Evolutionary conservation across 2,797 vertebrate genomes (phyloP).

Genomic region (Thamnophis elegans): DNA sequence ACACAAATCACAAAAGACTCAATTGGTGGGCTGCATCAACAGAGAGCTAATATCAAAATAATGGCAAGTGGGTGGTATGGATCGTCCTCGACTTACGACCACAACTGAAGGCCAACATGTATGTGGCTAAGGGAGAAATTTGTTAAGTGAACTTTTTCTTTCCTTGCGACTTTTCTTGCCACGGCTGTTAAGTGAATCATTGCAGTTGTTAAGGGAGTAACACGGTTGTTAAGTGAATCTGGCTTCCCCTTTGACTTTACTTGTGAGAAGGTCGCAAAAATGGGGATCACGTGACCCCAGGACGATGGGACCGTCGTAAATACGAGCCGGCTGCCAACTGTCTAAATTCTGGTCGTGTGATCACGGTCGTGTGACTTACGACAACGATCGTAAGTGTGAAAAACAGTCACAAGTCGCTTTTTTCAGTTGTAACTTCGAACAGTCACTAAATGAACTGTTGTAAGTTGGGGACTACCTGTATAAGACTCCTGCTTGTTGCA

Average conservation of each 20-base stretch:
- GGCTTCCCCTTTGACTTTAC: too few species aligned
- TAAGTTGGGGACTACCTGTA: too few species aligned
- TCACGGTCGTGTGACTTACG: too few species aligned
- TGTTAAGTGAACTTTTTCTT: too few species aligned
- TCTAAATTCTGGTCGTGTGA: neutral
- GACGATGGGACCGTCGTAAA: neutral
- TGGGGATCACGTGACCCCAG: neutral
- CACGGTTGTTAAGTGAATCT: neutral
- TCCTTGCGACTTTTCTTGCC: too few species aligned
- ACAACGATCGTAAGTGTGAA: too few species aligned
- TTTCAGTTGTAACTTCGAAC: too few species aligned
- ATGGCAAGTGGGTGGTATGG: neutral
- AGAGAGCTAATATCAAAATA: neutral
- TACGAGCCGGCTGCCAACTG: neutral
- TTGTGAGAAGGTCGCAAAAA: neutral
- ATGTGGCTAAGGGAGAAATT: neutral
- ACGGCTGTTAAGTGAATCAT: rapidly evolving
- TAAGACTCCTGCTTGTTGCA: too few species aligned
- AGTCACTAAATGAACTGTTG: too few species aligned
- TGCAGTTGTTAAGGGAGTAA: too few species aligned
- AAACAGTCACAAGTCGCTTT: too few species aligned
- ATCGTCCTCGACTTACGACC: neutral
- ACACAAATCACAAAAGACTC: neutral
- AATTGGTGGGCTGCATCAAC: neutral
- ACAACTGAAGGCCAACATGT: neutral